Percentiles rank a stretch among this genome's conserved stretches.
phyloP scores from a whole-genome alignment of 2,113 vertebrate species.

The Tyto alba region DNA sequence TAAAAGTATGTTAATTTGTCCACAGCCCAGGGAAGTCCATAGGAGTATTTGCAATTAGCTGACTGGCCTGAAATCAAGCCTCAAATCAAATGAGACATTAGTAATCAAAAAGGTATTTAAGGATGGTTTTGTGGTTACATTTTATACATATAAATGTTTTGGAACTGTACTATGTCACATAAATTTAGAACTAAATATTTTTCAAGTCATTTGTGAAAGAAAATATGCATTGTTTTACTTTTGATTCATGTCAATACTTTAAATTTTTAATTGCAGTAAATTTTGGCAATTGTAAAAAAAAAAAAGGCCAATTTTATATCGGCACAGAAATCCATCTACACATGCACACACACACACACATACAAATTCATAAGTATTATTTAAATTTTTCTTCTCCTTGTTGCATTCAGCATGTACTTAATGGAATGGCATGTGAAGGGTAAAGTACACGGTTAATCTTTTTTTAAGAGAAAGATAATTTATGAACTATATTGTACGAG shows the following conservation, averaged over 20 bases:
- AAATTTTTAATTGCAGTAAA: neutral
- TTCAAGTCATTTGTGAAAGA: neutral
- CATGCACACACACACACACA: fast-evolving
- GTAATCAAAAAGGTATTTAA: neutral
- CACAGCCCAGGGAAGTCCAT: neutral
- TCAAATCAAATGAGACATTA: neutral
- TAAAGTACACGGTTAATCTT: neutral
- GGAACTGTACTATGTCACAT: neutral
- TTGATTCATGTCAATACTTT: neutral
- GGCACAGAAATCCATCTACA: neutral
- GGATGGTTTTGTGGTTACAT: neutral
- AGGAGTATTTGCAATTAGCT: neutral
- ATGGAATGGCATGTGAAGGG: fast-evolving
- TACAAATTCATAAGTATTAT: neutral
- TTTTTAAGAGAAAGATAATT: neutral
- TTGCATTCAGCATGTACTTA: neutral
- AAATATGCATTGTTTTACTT: neutral
- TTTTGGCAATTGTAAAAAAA: neutral
- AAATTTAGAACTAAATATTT: neutral
- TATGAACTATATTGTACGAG: neutral
- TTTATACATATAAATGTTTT: neutral
- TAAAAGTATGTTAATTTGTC: neutral
- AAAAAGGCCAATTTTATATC: neutral
- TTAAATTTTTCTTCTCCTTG: neutral
- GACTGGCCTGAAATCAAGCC: neutral